These are phyloP conservation scores for Epizoanthus rinbou DNA, from an alignment of 92 coral and sea anemone genomes.

Conservation along the genomic window DNA sequence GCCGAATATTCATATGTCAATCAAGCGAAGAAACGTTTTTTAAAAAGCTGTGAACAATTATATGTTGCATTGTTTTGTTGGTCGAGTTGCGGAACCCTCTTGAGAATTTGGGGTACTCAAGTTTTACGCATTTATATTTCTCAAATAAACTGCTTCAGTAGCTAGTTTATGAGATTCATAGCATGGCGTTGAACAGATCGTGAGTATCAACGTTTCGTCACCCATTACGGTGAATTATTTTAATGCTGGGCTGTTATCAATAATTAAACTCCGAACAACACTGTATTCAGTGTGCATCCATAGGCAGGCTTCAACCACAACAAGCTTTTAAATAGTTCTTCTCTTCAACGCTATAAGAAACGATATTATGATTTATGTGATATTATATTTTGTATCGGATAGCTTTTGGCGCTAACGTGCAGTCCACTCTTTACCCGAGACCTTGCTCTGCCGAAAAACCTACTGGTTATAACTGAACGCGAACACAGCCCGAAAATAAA, in stretches of 20 bases:
- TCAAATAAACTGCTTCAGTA: background rate
- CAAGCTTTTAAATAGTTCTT: conserved; percentile 1
- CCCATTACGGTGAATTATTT: too few relatives aligned
- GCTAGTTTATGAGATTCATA: too few relatives aligned
- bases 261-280: background rate
- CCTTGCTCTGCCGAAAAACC: conserved; percentile 2
- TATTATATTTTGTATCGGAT: conserved; percentile 4
- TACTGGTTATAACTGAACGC: background rate
- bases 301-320: background rate
- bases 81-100: background rate
- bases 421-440: conserved; percentile 8
- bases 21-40: background rate
- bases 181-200: too few relatives aligned
- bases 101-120: background rate
- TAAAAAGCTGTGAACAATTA: conserved; percentile 5
- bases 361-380: conserved; percentile 1
- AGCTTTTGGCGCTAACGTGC: conserved; percentile 1
- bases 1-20: too few relatives aligned
- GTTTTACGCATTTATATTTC: conserved; percentile 1
- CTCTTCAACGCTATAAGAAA: conserved; percentile 6
- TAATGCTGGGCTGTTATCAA: background rate
- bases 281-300: conserved; percentile 1
- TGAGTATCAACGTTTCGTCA: too few relatives aligned
- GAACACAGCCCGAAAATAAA: conserved; percentile 7
- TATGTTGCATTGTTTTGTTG: background rate